Evolutionary conservation across 2,113 vertebrate species (phyloP).

Genomic region (Euleptes europaea): DNA sequence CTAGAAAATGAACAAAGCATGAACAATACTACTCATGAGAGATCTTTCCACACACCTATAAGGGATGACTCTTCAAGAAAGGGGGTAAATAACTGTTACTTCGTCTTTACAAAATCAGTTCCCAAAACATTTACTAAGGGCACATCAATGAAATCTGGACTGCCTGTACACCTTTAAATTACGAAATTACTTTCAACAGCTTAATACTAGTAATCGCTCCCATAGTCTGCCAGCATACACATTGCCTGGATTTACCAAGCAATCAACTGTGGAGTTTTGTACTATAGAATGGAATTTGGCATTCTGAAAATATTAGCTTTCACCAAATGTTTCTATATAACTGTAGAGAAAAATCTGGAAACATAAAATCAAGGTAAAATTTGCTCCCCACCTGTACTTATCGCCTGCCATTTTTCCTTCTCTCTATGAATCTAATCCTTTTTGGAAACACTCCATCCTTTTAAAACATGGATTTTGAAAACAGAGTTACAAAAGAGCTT

Average conservation of each 20-base stretch:
- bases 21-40: background rate
- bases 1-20: constrained; percentile 63
- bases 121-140: background rate
- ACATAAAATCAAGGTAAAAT: background rate
- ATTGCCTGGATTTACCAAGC: background rate
- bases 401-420: background rate
- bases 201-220: background rate
- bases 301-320: background rate
- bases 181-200: background rate
- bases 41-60: background rate
- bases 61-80: background rate
- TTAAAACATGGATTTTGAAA: background rate
- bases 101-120: background rate
- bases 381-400: background rate
- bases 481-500: background rate
- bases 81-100: background rate
- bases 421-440: background rate
- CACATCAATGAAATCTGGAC: background rate
- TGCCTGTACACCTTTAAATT: background rate
- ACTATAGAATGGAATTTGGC: background rate
- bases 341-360: background rate
- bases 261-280: background rate
- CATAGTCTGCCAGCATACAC: background rate
- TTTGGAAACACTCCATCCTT: background rate
- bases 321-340: background rate